These are phyloP conservation scores for Trematomus bernacchii DNA, from an alignment of 2,797 vertebrate genomes.

Conservation along the genomic window DNA sequence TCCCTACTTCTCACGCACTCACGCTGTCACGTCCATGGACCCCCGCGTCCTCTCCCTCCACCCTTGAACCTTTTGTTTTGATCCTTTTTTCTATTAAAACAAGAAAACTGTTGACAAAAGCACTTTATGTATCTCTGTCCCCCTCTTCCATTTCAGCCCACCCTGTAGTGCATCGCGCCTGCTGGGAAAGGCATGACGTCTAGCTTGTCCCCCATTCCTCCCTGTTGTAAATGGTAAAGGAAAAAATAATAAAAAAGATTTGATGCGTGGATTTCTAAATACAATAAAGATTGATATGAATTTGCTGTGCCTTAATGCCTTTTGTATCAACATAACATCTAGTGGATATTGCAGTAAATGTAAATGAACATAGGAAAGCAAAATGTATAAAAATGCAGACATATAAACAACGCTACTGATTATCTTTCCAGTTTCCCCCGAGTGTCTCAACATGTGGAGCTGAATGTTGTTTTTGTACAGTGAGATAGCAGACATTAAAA, in stretches of 20 bases:
- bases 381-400: background rate
- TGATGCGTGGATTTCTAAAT: conserved; percentile 90
- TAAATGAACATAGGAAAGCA: background rate
- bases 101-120: conserved; percentile 92
- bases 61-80: conserved; percentile 80
- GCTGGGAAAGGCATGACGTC: conserved; percentile 83
- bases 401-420: background rate
- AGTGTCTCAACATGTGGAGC: conserved; percentile 16
- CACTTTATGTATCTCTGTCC: conserved; percentile 93
- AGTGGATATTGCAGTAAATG: background rate
- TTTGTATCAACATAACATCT: background rate
- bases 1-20: conserved; percentile 72
- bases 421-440: conserved; percentile 14
- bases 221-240: conserved; percentile 83
- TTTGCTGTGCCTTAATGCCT: conserved; percentile 58
- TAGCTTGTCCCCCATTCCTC: conserved; percentile 79
- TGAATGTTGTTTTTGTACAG: conserved; percentile 40
- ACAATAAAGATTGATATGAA: conserved; percentile 92
- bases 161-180: conserved; percentile 84
- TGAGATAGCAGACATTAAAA: conserved; percentile 44
- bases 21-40: conserved; percentile 56
- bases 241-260: conserved; percentile 76
- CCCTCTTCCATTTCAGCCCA: conserved; percentile 76
- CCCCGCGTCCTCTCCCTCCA: conserved; percentile 59
- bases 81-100: conserved; percentile 87